Percentiles rank a stretch among this genome's conserved stretches.
Evolutionary conservation across 2,113 vertebrate species (phyloP).

Genomic region (Shinisaurus crocodilurus): DNA sequence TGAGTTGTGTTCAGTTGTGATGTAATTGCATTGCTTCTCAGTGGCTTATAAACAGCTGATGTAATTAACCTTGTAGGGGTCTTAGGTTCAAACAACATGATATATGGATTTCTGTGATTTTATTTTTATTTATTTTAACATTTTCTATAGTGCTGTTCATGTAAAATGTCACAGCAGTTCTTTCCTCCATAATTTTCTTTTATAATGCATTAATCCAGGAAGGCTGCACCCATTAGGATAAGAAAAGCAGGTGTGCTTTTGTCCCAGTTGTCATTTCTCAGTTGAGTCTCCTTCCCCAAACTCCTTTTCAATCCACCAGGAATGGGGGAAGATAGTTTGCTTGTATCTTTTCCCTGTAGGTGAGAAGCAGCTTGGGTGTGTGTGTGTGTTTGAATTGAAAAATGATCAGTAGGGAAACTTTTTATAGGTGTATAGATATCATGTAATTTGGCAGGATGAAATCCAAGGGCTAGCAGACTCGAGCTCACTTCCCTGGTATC

Average conservation of each 20-base stretch:
- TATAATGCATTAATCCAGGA: not conserved
- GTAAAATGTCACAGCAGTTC: not conserved
- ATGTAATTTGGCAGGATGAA: not conserved
- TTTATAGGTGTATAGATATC: not conserved
- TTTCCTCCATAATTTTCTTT: not conserved
- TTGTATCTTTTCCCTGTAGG: not conserved
- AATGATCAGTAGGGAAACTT: not conserved
- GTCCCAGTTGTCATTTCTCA: not conserved
- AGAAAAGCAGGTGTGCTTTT: not conserved
- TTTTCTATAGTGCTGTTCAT: not conserved
- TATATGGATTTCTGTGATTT: not conserved
- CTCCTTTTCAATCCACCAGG: not conserved
- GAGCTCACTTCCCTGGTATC: no score
- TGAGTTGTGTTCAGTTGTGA: not conserved
- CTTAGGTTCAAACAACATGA: not conserved
- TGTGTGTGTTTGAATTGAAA: not conserved
- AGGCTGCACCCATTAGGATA: not conserved
- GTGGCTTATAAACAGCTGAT: not conserved
- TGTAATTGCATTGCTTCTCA: not conserved
- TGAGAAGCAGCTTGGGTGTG: not conserved
- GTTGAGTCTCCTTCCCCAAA: not conserved
- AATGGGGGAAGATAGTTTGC: not conserved
- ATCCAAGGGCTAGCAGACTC: not conserved
- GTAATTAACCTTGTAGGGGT: not conserved
- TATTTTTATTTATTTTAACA: not conserved